A percentile compares a stretch with the other conserved stretches of the same genome.
Conservation (phyloP, 2,797 vertebrate species). For the Monodelphis domestica region DNA sequence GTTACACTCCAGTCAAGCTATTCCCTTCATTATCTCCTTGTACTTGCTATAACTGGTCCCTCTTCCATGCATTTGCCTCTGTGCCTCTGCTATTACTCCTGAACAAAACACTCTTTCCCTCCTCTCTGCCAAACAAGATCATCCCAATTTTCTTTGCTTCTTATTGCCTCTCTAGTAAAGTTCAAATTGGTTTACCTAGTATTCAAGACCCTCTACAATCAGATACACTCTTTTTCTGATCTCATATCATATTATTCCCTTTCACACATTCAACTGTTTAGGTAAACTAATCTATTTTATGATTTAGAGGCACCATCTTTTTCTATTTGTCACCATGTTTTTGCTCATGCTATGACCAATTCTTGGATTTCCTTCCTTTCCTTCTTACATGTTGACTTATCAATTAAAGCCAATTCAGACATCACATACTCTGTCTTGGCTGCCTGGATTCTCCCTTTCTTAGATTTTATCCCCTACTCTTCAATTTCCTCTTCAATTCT, state of each 20-base stretch:
- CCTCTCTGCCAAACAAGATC: neutral
- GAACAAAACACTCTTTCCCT: neutral
- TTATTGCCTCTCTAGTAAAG: neutral
- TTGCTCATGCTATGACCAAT: neutral
- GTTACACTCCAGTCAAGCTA: neutral
- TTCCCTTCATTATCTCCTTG: neutral
- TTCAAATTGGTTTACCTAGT: neutral
- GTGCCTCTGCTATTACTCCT: neutral
- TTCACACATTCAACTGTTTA: neutral
- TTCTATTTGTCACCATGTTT: neutral
- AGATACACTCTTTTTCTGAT: neutral
- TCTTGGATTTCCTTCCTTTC: neutral
- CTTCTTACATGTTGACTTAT: neutral
- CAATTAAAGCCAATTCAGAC: neutral
- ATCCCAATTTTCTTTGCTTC: neutral
- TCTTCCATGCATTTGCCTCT: neutral
- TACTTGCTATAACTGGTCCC: neutral
- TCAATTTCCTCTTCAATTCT: neutral
- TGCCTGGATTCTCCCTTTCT: neutral
- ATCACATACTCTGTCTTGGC: neutral
- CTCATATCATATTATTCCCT: neutral
- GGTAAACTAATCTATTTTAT: neutral
- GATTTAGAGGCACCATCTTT: neutral
- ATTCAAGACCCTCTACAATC: neutral
- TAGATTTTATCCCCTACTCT: neutral